Evolutionary conservation across 2,888 invertebrate species (phyloP).

Genomic region (Pyrgus malvae): DNA sequence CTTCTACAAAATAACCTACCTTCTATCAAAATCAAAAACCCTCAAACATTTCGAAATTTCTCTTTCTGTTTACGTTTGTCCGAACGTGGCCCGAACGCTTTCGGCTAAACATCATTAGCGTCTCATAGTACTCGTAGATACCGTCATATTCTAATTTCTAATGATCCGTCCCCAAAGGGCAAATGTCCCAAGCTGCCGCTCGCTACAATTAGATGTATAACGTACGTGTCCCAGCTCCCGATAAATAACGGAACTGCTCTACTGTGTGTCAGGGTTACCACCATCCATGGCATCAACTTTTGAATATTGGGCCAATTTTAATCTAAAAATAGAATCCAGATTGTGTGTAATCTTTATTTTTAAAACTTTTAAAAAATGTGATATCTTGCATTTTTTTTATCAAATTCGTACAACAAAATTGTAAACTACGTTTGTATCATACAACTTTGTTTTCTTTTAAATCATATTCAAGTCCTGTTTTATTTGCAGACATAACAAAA

Average conservation of each 20-base stretch:
- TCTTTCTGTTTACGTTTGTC: neutral
- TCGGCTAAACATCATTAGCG: neutral
- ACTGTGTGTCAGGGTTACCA: neutral
- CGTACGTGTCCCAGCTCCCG: conserved; percentile 1
- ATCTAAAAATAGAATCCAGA: too few species aligned
- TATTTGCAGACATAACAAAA: too few species aligned
- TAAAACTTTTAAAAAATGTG: too few species aligned
- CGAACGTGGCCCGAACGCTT: neutral
- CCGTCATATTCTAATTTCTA: neutral
- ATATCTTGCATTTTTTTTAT: too few species aligned
- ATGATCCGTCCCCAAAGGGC: conserved; percentile 8
- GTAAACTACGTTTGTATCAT: too few species aligned
- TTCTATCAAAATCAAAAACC: neutral
- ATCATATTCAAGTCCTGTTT: too few species aligned
- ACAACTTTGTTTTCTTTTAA: too few species aligned
- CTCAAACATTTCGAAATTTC: neutral
- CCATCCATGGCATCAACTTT: neutral
- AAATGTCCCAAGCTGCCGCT: neutral
- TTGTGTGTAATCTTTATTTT: too few species aligned
- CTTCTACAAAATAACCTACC: too few species aligned
- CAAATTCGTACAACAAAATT: too few species aligned
- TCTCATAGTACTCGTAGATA: neutral
- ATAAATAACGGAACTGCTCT: conserved; percentile 8
- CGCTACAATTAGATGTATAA: conserved; percentile 5
- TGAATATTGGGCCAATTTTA: too few species aligned